A percentile compares a stretch with the other conserved stretches of the same genome.
Conservation (phyloP, 2,888 invertebrate genomes). For the Marronus borbonicus region DNA sequence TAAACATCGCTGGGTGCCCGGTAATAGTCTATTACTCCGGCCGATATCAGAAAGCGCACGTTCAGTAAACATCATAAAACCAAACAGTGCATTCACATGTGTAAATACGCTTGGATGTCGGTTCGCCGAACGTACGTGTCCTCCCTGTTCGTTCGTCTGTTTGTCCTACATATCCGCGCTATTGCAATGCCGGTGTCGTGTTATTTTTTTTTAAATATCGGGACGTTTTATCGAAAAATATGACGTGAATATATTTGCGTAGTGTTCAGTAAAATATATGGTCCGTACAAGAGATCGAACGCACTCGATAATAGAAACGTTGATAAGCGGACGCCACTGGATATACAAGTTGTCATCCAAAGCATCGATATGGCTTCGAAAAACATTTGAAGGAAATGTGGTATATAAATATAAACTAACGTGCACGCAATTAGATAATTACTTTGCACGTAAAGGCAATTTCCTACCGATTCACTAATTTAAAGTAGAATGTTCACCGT, state of each 20-base stretch:
- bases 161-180: conserved; percentile 5
- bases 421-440: too few relatives aligned
- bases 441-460: too few relatives aligned
- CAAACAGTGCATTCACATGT: conserved; percentile 50
- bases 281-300: conserved; percentile 5
- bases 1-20: conserved; percentile 39
- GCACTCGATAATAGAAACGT: background rate
- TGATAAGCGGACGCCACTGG: background rate
- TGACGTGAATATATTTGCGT: conserved; percentile 45
- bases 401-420: too few relatives aligned
- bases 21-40: conserved; percentile 50
- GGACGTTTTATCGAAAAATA: conserved; percentile 47
- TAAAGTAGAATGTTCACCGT: too few relatives aligned
- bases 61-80: conserved; percentile 50
- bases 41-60: conserved; percentile 49
- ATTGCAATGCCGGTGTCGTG: background rate
- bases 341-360: background rate
- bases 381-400: background rate
- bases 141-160: background rate
- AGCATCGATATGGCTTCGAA: background rate
- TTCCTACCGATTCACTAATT: too few relatives aligned
- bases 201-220: conserved; percentile 1
- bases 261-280: conserved; percentile 31
- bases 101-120: conserved; percentile 43
- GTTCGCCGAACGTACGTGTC: conserved; percentile 13